phyloP scores from a whole-genome alignment of 1,140 invertebrate genomes.

The Maniola jurtina region DNA sequence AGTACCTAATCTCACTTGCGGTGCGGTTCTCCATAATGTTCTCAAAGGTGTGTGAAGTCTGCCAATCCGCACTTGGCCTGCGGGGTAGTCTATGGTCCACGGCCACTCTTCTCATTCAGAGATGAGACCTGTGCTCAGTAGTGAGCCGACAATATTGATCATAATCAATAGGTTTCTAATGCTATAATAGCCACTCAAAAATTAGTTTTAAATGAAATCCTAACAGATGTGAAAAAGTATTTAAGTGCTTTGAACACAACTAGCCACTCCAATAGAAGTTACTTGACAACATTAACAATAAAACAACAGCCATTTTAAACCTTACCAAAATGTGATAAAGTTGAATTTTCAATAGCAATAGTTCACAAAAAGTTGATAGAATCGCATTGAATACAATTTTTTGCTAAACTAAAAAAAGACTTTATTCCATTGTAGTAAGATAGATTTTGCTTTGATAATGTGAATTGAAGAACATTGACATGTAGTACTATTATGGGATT shows the following conservation, averaged over 20 bases:
- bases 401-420: not conserved
- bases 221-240: constrained; percentile 3
- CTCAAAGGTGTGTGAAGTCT: too few relatives aligned
- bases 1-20: too few relatives aligned
- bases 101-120: too few relatives aligned
- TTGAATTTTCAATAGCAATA: not conserved
- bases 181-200: not conserved
- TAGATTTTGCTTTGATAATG: not conserved
- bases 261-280: not conserved
- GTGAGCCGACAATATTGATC: too few relatives aligned
- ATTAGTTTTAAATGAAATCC: constrained; percentile 1
- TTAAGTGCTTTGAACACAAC: not conserved
- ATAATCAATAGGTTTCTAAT: not conserved
- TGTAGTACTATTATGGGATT: constrained; percentile 10
- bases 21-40: too few relatives aligned
- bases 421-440: not conserved
- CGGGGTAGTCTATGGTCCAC: too few relatives aligned
- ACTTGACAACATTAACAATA: not conserved
- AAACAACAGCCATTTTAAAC: not conserved
- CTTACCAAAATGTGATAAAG: not conserved
- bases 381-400: not conserved
- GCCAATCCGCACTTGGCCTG: too few relatives aligned
- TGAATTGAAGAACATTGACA: not conserved
- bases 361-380: not conserved
- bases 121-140: too few relatives aligned